Conservation (phyloP, 2,797 vertebrate genomes). For the Alfaro cultratus region DNA sequence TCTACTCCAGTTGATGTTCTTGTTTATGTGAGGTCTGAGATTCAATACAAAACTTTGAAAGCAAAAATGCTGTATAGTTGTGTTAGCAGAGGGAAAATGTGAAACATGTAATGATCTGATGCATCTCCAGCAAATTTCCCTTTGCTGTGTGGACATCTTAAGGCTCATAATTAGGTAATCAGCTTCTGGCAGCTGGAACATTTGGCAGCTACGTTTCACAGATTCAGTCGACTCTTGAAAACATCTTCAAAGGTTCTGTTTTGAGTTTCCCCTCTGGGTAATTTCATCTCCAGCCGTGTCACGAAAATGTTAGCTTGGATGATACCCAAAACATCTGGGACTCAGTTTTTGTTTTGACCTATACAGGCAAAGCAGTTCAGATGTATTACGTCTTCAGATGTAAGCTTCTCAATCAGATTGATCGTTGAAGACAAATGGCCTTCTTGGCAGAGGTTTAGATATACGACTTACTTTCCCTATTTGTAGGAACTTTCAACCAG, state of each 20-base stretch:
- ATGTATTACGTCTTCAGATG: slow-evolving; percentile 8
- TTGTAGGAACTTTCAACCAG: neutral
- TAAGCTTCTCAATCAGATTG: neutral
- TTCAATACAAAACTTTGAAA: slow-evolving; percentile 23
- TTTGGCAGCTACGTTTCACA: slow-evolving; percentile 66
- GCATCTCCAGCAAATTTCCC: slow-evolving; percentile 51
- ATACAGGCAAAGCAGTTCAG: neutral
- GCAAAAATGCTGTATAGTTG: slow-evolving; percentile 25
- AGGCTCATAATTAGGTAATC: slow-evolving; percentile 82
- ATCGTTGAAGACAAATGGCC: neutral
- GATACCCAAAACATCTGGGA: slow-evolving; percentile 19
- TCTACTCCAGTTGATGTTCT: slow-evolving; percentile 21
- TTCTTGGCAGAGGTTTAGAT: neutral
- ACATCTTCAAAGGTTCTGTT: slow-evolving; percentile 67
- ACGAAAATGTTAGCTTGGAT: slow-evolving; percentile 27
- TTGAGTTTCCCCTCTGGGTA: slow-evolving; percentile 44
- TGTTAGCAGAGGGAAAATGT: slow-evolving; percentile 45
- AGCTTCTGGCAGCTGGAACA: slow-evolving; percentile 75
- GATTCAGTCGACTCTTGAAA: slow-evolving; percentile 65
- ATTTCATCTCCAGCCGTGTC: slow-evolving; percentile 43
- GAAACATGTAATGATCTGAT: slow-evolving; percentile 56
- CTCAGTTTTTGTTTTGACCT: slow-evolving; percentile 19
- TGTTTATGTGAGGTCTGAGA: slow-evolving; percentile 28
- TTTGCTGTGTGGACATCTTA: slow-evolving; percentile 67
- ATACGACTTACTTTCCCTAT: neutral